A percentile compares a stretch with the other conserved stretches of the same genome.
phyloP scores from a whole-genome alignment of 2,113 vertebrate species.

The Corythoichthys haematopterus region DNA sequence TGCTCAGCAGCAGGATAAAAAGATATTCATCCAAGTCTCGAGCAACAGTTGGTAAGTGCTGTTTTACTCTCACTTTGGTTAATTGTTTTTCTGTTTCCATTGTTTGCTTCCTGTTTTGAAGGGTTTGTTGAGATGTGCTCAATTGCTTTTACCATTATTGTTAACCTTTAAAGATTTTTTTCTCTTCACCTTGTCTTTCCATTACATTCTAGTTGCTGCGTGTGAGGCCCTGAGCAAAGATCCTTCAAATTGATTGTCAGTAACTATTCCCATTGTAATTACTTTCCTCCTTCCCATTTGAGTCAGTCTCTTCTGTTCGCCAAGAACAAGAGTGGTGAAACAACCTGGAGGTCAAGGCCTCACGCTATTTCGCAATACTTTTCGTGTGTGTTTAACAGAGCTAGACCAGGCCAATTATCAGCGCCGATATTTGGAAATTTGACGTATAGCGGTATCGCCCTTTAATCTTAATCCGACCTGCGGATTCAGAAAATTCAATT shows the following conservation, averaged over 20 bases:
- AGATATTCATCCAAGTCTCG: constrained; percentile 76
- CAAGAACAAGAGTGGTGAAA: constrained; percentile 27
- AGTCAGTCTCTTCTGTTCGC: constrained; percentile 26
- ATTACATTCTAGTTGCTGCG: constrained; percentile 17
- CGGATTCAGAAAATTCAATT: no score
- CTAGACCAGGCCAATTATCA: background rate
- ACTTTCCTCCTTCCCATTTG: constrained; percentile 42
- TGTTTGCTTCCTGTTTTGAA: background rate
- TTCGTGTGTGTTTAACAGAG: constrained; percentile 23
- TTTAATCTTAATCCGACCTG: no score
- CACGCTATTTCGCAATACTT: constrained; percentile 25
- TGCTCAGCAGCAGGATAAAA: constrained; percentile 68
- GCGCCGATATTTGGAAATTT: no score
- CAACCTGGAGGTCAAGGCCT: constrained; percentile 19
- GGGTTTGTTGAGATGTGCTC: constrained; percentile 6
- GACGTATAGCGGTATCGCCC: no score
- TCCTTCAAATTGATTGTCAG: constrained; percentile 45
- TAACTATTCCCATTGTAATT: constrained; percentile 45
- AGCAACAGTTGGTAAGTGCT: constrained; percentile 69
- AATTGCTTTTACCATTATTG: constrained; percentile 3
- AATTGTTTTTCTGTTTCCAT: background rate
- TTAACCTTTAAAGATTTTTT: constrained; percentile 24
- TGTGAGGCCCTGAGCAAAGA: constrained; percentile 36
- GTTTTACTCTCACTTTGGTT: background rate
- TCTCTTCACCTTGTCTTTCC: constrained; percentile 20